Conservation (phyloP, 2,797 vertebrate species). For the Pseudochaenichthys georgianus region DNA sequence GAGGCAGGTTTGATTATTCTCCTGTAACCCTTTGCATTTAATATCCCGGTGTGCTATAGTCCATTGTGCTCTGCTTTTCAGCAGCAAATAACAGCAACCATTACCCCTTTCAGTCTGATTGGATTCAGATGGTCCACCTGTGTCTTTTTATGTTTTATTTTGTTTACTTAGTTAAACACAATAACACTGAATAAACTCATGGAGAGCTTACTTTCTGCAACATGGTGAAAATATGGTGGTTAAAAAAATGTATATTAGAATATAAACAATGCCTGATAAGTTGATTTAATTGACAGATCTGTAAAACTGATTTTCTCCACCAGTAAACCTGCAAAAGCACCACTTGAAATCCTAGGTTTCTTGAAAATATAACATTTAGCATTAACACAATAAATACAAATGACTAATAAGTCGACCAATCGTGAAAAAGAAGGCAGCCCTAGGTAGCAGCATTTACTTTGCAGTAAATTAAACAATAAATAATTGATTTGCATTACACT, state of each 20-base stretch:
- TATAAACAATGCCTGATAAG: too few species aligned
- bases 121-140: background rate
- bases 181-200: background rate
- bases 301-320: too few species aligned
- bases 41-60: conserved; percentile 36
- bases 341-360: too few species aligned
- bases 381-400: too few species aligned
- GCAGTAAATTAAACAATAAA: background rate
- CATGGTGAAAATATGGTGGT: background rate
- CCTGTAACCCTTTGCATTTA: conserved; percentile 48
- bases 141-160: background rate
- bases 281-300: too few species aligned
- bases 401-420: too few species aligned
- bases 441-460: conserved; percentile 8
- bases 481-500: conserved; percentile 15
- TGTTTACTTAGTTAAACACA: conserved; percentile 9
- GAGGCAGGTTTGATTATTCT: conserved; percentile 72
- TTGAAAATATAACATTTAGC: too few species aligned
- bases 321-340: too few species aligned
- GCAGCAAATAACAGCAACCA: conserved; percentile 21
- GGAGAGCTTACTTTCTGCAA: conserved; percentile 8
- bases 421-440: too few species aligned
- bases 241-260: too few species aligned
- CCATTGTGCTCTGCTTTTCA: conserved; percentile 23
- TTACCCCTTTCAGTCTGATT: conserved; percentile 18